A percentile compares a stretch with the other conserved stretches of the same genome.
Conservation (phyloP, 1,140 invertebrate genomes). For the Magallana ariakensis region DNA sequence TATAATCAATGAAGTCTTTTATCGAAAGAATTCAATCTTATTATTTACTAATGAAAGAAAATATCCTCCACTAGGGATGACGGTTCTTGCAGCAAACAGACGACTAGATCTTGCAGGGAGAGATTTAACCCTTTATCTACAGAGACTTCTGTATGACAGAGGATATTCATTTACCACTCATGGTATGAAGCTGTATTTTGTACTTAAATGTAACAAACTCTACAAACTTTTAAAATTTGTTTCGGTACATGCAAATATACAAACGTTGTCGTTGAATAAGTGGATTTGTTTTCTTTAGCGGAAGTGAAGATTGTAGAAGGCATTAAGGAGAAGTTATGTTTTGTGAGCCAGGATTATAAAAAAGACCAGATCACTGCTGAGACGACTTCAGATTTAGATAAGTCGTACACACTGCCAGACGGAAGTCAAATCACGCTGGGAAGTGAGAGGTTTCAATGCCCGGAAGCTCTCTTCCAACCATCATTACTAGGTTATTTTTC, state of each 20-base stretch:
- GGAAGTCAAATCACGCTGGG: constrained; percentile 75
- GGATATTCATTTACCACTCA: constrained; percentile 98
- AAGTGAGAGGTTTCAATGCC: constrained; percentile 80
- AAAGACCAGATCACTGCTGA: constrained; percentile 96
- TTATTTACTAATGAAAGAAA: background rate
- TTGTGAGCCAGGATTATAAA: constrained; percentile 81
- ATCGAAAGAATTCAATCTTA: background rate
- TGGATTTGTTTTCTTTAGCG: constrained; percentile 83
- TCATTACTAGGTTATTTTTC: background rate
- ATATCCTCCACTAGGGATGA: background rate
- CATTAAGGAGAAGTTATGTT: constrained; percentile 85
- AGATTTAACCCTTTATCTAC: constrained; percentile 93
- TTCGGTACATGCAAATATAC: no score
- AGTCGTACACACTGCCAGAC: constrained; percentile 80
- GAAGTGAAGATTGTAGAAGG: constrained; percentile 95
- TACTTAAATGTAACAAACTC: no score
- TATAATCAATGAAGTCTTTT: background rate
- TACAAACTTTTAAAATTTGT: no score
- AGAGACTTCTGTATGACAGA: constrained; percentile 89
- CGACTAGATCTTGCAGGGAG: constrained; percentile 76
- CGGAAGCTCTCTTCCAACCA: constrained; percentile 86
- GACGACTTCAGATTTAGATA: constrained; percentile 67
- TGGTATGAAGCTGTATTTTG: constrained; percentile 58
- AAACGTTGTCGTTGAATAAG: no score
- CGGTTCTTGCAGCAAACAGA: background rate